Evolutionary conservation across 2,797 vertebrate species (phyloP).

Genomic region (Nannoperca obscura): DNA sequence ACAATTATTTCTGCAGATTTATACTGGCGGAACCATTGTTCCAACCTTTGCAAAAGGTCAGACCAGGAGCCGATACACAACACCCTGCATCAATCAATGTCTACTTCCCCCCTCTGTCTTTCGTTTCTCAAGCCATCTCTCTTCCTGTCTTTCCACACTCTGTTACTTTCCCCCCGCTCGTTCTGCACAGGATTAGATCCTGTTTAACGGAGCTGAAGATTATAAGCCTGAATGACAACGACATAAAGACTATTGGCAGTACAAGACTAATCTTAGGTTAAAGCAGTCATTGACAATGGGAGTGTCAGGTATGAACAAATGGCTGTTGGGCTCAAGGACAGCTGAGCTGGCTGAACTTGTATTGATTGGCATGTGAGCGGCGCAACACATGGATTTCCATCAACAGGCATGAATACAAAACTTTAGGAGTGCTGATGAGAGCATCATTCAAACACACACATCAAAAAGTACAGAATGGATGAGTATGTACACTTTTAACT

Average conservation of each 20-base stretch:
- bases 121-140: not conserved
- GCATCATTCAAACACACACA: not conserved
- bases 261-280: slow-evolving; percentile 68
- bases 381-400: slow-evolving; percentile 37
- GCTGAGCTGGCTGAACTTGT: slow-evolving; percentile 69
- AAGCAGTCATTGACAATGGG: slow-evolving; percentile 62
- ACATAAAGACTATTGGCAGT: slow-evolving; percentile 71
- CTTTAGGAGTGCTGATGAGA: slow-evolving; percentile 12
- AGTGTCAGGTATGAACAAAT: slow-evolving; percentile 50
- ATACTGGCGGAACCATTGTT: slow-evolving; percentile 22
- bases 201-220: slow-evolving; percentile 53
- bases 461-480: not conserved
- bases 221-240: slow-evolving; percentile 57
- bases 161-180: not conserved
- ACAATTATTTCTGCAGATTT: slow-evolving; percentile 33
- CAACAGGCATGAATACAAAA: slow-evolving; percentile 38
- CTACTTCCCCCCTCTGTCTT: slow-evolving; percentile 3
- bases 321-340: slow-evolving; percentile 52
- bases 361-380: slow-evolving; percentile 60
- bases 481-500: not conserved
- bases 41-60: slow-evolving; percentile 57
- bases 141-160: not conserved
- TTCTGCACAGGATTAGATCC: slow-evolving; percentile 36
- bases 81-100: slow-evolving; percentile 40
- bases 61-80: slow-evolving; percentile 30